phyloP scores from a whole-genome alignment of 2,797 vertebrate species.

The Strix occidentalis region DNA sequence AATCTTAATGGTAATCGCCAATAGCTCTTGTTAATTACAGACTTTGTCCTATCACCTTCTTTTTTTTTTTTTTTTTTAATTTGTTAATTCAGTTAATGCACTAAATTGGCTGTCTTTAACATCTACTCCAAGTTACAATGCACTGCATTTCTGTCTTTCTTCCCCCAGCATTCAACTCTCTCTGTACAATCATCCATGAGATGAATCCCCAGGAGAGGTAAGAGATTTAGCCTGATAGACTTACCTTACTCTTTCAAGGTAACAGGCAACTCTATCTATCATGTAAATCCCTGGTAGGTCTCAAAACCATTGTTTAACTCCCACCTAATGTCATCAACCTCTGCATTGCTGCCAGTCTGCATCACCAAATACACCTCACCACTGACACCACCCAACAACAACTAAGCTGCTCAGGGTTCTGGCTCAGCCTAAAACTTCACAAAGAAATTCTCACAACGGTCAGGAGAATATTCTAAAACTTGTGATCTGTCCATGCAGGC shows the following conservation, averaged over 20 bases:
- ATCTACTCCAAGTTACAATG: not conserved
- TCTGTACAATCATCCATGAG: not conserved
- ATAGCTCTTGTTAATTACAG: not conserved
- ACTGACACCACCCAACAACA: not conserved
- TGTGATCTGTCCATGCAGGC: not conserved
- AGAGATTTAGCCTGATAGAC: not conserved
- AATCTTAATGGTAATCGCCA: not conserved
- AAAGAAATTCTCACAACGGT: not conserved
- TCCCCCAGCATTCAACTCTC: not conserved
- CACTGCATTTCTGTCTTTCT: not conserved
- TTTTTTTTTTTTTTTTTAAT: not conserved
- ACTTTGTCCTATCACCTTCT: not conserved
- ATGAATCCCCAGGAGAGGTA: not conserved
- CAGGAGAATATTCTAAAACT: not conserved
- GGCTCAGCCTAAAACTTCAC: not conserved
- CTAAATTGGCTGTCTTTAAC: not conserved
- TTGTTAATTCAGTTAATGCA: not conserved
- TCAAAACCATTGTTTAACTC: not conserved
- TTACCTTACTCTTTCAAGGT: not conserved
- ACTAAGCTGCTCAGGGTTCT: not conserved
- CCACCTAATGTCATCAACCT: not conserved
- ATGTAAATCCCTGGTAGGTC: not conserved
- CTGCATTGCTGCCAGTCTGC: not conserved
- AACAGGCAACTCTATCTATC: not conserved
- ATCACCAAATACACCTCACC: not conserved